A percentile compares a stretch with the other conserved stretches of the same genome.
phyloP scores from a whole-genome alignment of 1,140 invertebrate species.

The Drosophila willistoni region DNA sequence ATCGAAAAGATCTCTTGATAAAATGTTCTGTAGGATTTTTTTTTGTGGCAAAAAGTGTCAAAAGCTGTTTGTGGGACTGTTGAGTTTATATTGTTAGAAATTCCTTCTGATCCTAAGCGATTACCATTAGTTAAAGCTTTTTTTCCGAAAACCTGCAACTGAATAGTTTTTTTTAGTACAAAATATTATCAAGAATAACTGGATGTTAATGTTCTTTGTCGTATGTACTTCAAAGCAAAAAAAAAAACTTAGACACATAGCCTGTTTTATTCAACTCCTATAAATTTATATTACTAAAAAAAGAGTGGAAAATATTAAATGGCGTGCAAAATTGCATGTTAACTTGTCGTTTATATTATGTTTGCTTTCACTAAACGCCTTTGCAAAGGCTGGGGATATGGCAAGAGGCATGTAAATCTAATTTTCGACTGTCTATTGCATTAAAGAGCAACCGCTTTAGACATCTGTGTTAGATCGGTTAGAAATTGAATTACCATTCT shows the following conservation, averaged over 20 bases:
- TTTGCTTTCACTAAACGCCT: not conserved
- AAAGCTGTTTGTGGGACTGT: too few species aligned
- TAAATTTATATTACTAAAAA: not conserved
- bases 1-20: too few species aligned
- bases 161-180: too few species aligned
- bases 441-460: not conserved
- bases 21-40: too few species aligned
- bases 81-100: too few species aligned
- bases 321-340: conserved; percentile 4
- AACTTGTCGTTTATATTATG: not conserved
- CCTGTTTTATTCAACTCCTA: not conserved
- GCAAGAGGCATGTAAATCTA: not conserved
- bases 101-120: too few species aligned
- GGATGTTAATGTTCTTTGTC: too few species aligned
- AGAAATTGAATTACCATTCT: not conserved
- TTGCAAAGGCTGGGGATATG: not conserved
- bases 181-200: too few species aligned
- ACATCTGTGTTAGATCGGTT: not conserved
- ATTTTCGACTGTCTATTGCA: conserved; percentile 1
- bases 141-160: too few species aligned
- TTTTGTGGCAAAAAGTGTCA: too few species aligned
- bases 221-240: too few species aligned
- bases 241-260: not conserved
- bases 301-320: not conserved
- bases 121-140: too few species aligned